Evolutionary conservation across 2,888 invertebrate genomes (phyloP).

Genomic region (Tipula helvola): DNA sequence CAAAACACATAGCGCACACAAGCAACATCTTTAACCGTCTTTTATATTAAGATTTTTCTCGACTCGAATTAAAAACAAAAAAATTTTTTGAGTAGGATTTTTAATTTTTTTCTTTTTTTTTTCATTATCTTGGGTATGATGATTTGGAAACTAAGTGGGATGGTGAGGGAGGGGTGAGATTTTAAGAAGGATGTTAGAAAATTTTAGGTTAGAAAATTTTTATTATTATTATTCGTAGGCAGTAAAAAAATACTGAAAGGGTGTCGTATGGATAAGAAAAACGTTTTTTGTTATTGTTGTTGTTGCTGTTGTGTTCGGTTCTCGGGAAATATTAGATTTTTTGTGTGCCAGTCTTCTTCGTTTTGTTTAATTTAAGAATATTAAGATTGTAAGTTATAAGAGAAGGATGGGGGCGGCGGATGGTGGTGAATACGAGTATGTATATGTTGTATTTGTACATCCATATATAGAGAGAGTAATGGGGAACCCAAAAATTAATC

Average conservation of each 20-base stretch:
- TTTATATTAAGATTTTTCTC: neutral
- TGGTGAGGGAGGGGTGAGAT: neutral
- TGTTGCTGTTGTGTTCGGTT: neutral
- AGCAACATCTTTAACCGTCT: neutral
- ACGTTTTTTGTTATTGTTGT: neutral
- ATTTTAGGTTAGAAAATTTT: slow-evolving; percentile 4
- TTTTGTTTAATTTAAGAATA: neutral
- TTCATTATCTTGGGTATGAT: neutral
- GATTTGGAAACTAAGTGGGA: neutral
- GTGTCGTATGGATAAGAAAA: slow-evolving; percentile 4
- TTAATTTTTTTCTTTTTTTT: neutral
- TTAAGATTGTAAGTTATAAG: neutral
- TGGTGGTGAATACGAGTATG: neutral
- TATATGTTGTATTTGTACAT: neutral
- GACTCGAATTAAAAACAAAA: neutral
- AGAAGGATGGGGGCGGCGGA: neutral
- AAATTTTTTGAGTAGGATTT: neutral
- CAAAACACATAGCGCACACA: neutral
- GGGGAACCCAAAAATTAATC: neutral
- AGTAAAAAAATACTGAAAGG: neutral
- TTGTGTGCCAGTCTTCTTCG: neutral
- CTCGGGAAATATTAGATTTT: neutral
- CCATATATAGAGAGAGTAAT: neutral
- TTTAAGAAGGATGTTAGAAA: neutral
- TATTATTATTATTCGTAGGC: slow-evolving; percentile 4